Conservation (phyloP, 1,140 invertebrate species). For the Panonychus citri region DNA sequence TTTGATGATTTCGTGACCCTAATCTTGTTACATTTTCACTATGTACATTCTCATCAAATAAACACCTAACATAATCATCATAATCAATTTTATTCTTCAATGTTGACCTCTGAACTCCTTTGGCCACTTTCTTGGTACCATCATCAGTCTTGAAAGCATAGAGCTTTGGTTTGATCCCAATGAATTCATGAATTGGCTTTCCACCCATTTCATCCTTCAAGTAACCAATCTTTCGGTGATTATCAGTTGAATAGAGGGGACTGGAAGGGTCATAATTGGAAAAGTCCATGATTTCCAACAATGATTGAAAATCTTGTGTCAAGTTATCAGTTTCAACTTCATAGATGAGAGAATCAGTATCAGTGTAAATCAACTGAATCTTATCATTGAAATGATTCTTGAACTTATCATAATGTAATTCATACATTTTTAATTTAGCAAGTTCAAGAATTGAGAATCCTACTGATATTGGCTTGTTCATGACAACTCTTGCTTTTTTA, state of each 20-base stretch:
- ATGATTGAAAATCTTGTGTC: conserved; percentile 11
- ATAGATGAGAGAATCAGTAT: conserved; percentile 12
- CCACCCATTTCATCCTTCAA: conserved; percentile 28
- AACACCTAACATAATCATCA: no score
- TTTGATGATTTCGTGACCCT: no score
- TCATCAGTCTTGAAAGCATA: neutral
- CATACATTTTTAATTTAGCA: conserved; percentile 9
- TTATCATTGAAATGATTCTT: no score
- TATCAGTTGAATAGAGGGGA: conserved; percentile 14
- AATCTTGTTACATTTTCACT: no score
- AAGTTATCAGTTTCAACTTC: conserved; percentile 12
- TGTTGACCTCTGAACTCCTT: neutral
- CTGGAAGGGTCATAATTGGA: conserved; percentile 11
- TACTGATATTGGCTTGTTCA: conserved; percentile 18
- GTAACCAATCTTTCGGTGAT: conserved; percentile 27
- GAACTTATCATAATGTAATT: no score
- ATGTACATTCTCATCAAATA: no score
- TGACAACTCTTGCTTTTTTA: conserved; percentile 11
- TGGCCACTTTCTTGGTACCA: neutral
- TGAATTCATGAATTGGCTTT: conserved; percentile 20
- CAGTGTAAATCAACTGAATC: neutral
- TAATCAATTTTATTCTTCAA: no score
- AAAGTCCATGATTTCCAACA: conserved; percentile 10
- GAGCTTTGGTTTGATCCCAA: conserved; percentile 22
- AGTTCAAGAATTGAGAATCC: conserved; percentile 16